These are phyloP conservation scores for Hydropsyche tenuis DNA, from an alignment of 1,140 invertebrate species.

Conservation along the genomic window DNA sequence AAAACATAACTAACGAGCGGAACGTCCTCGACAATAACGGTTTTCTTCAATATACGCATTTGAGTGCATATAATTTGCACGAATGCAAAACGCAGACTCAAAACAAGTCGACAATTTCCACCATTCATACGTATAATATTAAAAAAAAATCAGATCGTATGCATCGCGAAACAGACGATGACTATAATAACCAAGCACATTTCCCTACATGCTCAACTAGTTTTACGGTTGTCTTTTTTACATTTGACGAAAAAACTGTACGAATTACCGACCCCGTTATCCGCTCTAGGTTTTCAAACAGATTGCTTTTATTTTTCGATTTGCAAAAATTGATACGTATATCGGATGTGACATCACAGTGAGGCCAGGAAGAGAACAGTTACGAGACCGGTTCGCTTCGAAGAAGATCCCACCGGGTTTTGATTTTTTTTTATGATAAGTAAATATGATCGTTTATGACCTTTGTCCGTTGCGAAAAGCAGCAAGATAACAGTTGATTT, in stretches of 20 bases:
- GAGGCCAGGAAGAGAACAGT: conserved; percentile 32
- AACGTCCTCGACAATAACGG: conserved; percentile 7
- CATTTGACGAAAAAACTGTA: no score
- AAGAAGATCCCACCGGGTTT: conserved; percentile 21
- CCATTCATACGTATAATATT: no score
- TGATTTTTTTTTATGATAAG: conserved; percentile 9
- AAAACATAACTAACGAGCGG: not conserved
- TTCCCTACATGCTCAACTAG: conserved; percentile 22
- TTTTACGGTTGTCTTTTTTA: conserved; percentile 16
- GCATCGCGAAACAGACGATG: not conserved
- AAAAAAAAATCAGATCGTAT: no score
- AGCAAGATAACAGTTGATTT: no score
- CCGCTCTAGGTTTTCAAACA: no score
- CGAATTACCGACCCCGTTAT: no score
- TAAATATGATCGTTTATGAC: conserved; percentile 18
- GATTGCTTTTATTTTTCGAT: no score
- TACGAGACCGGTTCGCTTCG: conserved; percentile 16
- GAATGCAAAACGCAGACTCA: no score
- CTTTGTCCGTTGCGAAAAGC: conserved; percentile 23
- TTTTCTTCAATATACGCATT: not conserved
- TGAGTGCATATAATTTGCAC: no score
- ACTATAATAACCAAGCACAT: conserved; percentile 1
- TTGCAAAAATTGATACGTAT: not conserved
- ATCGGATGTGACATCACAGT: conserved; percentile 31
- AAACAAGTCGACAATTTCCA: no score